These are phyloP conservation scores for Mellilla xanthometata DNA, from an alignment of 2,888 invertebrate genomes.

Conservation along the genomic window DNA sequence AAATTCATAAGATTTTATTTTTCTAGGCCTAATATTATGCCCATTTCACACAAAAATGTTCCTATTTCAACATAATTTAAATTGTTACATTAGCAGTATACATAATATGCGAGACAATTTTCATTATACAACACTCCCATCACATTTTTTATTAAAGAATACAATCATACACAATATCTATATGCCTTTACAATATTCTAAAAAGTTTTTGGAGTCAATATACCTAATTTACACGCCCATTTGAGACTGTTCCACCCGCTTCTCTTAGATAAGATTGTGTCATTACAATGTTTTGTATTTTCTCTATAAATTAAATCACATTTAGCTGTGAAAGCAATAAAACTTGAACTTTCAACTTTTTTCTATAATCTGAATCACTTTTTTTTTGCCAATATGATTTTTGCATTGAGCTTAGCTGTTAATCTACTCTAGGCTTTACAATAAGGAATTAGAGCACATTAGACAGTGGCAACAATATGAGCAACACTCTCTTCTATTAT, in stretches of 20 bases:
- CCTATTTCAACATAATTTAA: slow-evolving; percentile 32
- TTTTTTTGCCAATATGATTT: too few species aligned
- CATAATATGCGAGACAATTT: slow-evolving; percentile 41
- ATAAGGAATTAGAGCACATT: slow-evolving; percentile 15
- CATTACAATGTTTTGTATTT: neutral
- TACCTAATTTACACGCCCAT: slow-evolving; percentile 64
- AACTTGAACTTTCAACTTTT: too few species aligned
- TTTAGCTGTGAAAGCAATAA: too few species aligned
- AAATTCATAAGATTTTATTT: neutral
- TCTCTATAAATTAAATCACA: too few species aligned
- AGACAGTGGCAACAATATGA: slow-evolving; percentile 10
- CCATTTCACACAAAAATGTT: slow-evolving; percentile 9
- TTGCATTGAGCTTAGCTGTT: too few species aligned
- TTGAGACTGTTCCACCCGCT: slow-evolving; percentile 61
- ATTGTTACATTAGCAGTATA: slow-evolving; percentile 63
- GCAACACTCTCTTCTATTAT: too few species aligned
- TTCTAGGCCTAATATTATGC: slow-evolving; percentile 5
- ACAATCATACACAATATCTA: slow-evolving; percentile 64
- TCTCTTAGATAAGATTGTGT: slow-evolving; percentile 7
- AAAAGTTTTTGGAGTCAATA: slow-evolving; percentile 74
- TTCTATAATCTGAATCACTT: too few species aligned
- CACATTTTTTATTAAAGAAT: slow-evolving; percentile 62
- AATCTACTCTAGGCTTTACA: slow-evolving; percentile 7
- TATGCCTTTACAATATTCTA: slow-evolving; percentile 65
- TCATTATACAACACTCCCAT: slow-evolving; percentile 48